Base-by-base conservation (phyloP, 2,113 vertebrate species). In the Chloroceryle aenea region DNA sequence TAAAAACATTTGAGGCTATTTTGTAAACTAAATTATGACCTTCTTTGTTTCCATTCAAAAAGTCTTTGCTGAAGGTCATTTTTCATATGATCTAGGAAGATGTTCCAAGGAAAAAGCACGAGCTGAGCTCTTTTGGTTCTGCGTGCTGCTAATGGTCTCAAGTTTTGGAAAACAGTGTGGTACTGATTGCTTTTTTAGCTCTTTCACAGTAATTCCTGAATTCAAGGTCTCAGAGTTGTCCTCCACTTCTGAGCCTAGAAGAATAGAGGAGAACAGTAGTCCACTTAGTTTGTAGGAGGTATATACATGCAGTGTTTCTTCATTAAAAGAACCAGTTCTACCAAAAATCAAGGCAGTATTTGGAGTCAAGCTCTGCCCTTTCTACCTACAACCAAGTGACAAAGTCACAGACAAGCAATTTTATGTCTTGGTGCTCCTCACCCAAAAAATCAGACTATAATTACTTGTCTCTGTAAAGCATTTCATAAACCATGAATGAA, bases 401-500 rank as follows among this genome's bases (percentile, higher is more conserved):
- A 67, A 45, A 89, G 56, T 56, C 27, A 87, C 32, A 78, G 48
- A 61, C 16, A 58, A 53, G 18, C 3, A 13, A 21, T 81, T 94
- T 87, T 79, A 61, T 64, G 17, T 89, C 72, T 86, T 42, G 32
- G 25, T n/a, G 8, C 7, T 89, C 36, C 32, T 73, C 30, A 34
- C 26, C 2, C 32, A 38, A 40, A 75, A 91, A 75, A 55, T 30
- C 29, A 75, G 8, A 43, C 58, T 47, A 82, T 22, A 63, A 56
- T 40, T 64, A 71, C 10, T 89, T 43, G 25, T n/a, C 45, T 90
- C 59, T 61, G 56, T 61, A 84, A 93, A 90, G 10, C 27, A 74
- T 84, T 91, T 96, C 27, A 81, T 67, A 95, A 94, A 74, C 12
- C 32, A 67, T 74, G 29, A 94, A 81, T 71, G 38, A 95, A 81